Base-by-base conservation (phyloP, 1,140 invertebrate species). In the Calephelis virginiensis region DNA sequence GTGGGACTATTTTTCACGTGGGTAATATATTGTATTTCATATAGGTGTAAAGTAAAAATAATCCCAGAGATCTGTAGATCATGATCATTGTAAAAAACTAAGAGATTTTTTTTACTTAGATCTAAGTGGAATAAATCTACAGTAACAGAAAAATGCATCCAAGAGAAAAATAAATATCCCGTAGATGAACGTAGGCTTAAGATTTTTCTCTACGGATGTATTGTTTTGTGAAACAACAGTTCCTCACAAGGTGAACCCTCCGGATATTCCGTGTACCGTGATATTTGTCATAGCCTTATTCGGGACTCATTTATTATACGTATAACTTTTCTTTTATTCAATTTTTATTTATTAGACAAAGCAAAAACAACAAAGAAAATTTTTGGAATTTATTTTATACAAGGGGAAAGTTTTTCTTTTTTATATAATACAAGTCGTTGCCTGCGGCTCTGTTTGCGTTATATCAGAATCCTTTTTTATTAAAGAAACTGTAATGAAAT, bases 81-180 rank as follows among this genome's bases (percentile, higher is more conserved):
- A 60, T 9, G n/a, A 10, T 9, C 9, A 60, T 43, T n/a, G 28
- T 47, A 62, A 43, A 47, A 62, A 5, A n/a, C 12, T 45, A 17
- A 46, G 14, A 45, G 10, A 48, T 6, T 48, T 0, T 48, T n/a
- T 48, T 48, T 12, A 48, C 8, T 11, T 6, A 12, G 40, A n/a
- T 64, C 64, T 45, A 66, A 69, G 66, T 62, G 69, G 67, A 73
- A 71, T 56, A 63, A 48, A 73, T 8, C 70, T 45, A 66, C 66
- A 67, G 67, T 69, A 66, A 63, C 62, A 70, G 65, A 70, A 71
- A 68, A 67, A 70, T 76, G 74, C 72, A 74, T 71, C 64, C 62
- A 61, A 71, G 71, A 73, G 72, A 64, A 74, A 75, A 74, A 81
- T 73, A 78, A 81, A 77, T 77, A 80, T 64, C 68, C 68, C 68